Percentiles rank a stretch among this genome's conserved stretches.
These are phyloP conservation scores for Alexandromys fortis DNA, from an alignment of 2,113 vertebrate genomes.

Conservation along the genomic window DNA sequence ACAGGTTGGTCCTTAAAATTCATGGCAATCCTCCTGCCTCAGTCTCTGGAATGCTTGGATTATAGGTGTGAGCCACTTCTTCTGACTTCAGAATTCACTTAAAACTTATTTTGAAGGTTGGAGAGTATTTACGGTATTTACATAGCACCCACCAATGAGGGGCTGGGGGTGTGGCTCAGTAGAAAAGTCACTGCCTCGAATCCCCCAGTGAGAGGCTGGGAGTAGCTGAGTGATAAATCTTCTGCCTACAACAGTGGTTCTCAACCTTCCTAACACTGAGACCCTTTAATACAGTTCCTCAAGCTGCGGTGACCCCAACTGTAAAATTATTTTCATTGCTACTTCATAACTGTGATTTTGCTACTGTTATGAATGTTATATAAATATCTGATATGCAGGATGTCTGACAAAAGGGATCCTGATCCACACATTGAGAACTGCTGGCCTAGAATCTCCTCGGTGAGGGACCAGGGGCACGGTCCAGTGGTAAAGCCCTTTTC, in stretches of 20 bases:
- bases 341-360: neutral
- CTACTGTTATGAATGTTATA: too few relatives aligned
- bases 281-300: neutral
- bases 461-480: neutral
- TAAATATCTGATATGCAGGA: neutral
- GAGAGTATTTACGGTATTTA: neutral
- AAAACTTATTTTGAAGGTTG: conserved; percentile 8
- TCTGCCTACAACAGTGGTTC: neutral
- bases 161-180: neutral
- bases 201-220: neutral
- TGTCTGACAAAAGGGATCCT: too few relatives aligned
- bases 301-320: neutral
- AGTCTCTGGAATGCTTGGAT: neutral
- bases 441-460: neutral
- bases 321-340: neutral
- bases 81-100: neutral
- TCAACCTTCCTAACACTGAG: neutral
- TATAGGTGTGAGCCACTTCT: neutral
- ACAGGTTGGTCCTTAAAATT: neutral
- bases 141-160: neutral
- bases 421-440: neutral
- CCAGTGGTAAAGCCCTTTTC: neutral
- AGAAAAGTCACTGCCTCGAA: neutral
- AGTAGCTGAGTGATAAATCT: neutral
- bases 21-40: neutral